Percentiles rank a stretch among this genome's conserved stretches.
These are phyloP conservation scores for Ennomos erosarius DNA, from an alignment of 2,888 invertebrate species.

Conservation along the genomic window DNA sequence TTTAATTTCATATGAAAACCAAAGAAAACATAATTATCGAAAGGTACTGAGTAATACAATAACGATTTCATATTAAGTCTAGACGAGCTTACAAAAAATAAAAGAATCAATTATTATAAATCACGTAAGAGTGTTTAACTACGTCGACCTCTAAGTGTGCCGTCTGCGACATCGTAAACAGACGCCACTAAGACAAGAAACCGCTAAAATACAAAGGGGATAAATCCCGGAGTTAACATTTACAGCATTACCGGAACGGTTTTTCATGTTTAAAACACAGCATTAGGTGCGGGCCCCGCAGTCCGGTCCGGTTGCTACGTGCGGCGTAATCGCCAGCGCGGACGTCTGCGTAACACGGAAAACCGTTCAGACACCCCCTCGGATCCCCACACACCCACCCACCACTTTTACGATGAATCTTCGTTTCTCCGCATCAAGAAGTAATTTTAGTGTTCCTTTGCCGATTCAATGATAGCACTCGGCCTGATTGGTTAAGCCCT, in stretches of 20 bases:
- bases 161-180: conserved; percentile 44
- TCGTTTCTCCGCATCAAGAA: conserved; percentile 85
- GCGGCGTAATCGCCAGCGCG: conserved; percentile 79
- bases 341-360: conserved; percentile 82
- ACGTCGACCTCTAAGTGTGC: conserved; percentile 34
- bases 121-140: conserved; percentile 39
- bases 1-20: conserved; percentile 19
- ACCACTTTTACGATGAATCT: conserved; percentile 85
- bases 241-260: conserved; percentile 80
- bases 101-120: conserved; percentile 22
- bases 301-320: conserved; percentile 72
- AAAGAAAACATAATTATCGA: conserved; percentile 22
- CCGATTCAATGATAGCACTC: conserved; percentile 86
- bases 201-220: conserved; percentile 62
- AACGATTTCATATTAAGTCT: conserved; percentile 7
- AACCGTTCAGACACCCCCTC: conserved; percentile 80
- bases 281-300: conserved; percentile 71
- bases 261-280: conserved; percentile 83
- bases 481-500: conserved; percentile 83
- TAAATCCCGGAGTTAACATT: conserved; percentile 72
- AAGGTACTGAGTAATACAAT: conserved; percentile 17
- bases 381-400: conserved; percentile 57
- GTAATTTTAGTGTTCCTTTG: conserved; percentile 85
- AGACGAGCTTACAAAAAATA: conserved; percentile 11
- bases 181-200: conserved; percentile 50